A percentile compares a stretch with the other conserved stretches of the same genome.
phyloP scores from a whole-genome alignment of 2,797 vertebrate species.

The Leptoclinus maculatus region DNA sequence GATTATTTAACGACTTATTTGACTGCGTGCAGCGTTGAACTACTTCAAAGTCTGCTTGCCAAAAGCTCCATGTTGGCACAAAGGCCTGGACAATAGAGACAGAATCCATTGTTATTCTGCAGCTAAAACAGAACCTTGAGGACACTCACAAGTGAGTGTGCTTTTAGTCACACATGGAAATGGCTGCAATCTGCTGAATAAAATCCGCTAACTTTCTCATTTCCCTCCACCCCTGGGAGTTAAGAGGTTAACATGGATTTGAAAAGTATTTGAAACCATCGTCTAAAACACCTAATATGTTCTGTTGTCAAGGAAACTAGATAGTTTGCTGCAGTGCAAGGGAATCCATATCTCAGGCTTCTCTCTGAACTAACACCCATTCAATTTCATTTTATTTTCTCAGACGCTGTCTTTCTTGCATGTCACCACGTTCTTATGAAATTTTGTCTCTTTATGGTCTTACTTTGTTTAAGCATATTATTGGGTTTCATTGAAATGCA shows the following conservation, averaged over 20 bases:
- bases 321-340: constrained; percentile 73
- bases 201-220: constrained; percentile 53
- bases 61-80: constrained; percentile 12
- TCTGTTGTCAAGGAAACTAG: constrained; percentile 70
- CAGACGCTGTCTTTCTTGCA: constrained; percentile 80
- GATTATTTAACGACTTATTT: constrained; percentile 29
- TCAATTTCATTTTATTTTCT: constrained; percentile 79
- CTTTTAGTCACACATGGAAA: constrained; percentile 49
- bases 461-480: constrained; percentile 54
- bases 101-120: constrained; percentile 27
- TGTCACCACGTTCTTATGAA: constrained; percentile 77
- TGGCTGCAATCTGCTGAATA: constrained; percentile 70
- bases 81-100: constrained; percentile 29
- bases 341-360: constrained; percentile 69
- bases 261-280: constrained; percentile 32
- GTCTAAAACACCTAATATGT: constrained; percentile 53
- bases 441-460: constrained; percentile 63
- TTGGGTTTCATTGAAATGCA: constrained; percentile 77
- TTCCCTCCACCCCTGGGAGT: constrained; percentile 49
- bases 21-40: constrained; percentile 38
- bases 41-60: constrained; percentile 25
- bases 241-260: constrained; percentile 46
- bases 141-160: constrained; percentile 25
- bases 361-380: constrained; percentile 85
- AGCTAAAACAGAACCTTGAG: constrained; percentile 28